Base-by-base conservation (phyloP, 2,797 vertebrate genomes). In the Simalia tracyae region DNA sequence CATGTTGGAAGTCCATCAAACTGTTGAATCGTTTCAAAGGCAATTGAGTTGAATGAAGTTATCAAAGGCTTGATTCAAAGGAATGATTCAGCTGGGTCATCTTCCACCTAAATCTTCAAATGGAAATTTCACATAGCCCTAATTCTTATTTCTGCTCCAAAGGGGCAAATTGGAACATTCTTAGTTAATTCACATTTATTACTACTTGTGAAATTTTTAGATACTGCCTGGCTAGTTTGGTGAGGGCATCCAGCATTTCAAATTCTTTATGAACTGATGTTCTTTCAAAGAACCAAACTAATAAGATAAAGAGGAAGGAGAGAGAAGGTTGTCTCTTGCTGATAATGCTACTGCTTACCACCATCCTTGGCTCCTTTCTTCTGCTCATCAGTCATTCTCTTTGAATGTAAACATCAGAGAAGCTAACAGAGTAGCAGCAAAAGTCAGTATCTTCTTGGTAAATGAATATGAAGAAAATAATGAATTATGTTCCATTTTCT, bases 401-500 rank as follows among this genome's bases (percentile, higher is more conserved):
- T 92, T 88, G 85, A 93, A 81, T 64, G 54, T 90, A 24, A 17
- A 84, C 86, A 87, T 93, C 90, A 57, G 28, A 1, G 84, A 60
- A 94, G 42, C n/a, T 91, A 56, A 61, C 92, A 0, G 0, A 42
- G 4, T 85, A 5, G 64, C 93, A 66, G 89, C 64, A 59, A 46
- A 90, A 94, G 85, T 76, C 90, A 88, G 5, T 59, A 14, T 31
- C 31, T 84, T 91, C 86, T 86, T 84, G 46, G 60, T 42, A 81
- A 92, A 61, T 72, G 89, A 94, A 90, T 12, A 0, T 0, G 1
- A 66, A 72, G 66, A 91, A 93, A 68, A 57, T 1, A 36, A 46
- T 46, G 7, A 81, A 46, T 46, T 81, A 19, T 81, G 36, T 81
- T 81, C 36, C 10, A 81, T 19, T 81, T 81, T 81, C 19, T 81